Conservation (phyloP, 1,140 invertebrate genomes). For the Battus philenor region DNA sequence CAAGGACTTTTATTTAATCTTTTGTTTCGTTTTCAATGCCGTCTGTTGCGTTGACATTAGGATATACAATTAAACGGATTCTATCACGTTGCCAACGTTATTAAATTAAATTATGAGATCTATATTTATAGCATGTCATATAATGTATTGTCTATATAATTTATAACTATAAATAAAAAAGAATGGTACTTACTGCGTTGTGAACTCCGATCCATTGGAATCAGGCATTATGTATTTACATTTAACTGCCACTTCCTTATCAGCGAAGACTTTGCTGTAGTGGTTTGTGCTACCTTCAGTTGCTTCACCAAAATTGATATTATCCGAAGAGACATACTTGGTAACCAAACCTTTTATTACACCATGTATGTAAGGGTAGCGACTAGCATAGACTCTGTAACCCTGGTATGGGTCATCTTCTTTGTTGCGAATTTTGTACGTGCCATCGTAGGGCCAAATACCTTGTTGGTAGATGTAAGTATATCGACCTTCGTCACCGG, state of each 20-base stretch:
- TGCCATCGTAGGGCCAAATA: conserved; percentile 63
- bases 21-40: conserved; percentile 7
- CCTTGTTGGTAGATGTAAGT: conserved; percentile 57
- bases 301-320: conserved; percentile 50
- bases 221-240: conserved; percentile 40
- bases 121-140: too few species aligned
- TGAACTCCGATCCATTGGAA: conserved; percentile 33
- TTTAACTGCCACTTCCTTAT: conserved; percentile 47
- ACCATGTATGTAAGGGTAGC: conserved; percentile 53
- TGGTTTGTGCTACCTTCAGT: conserved; percentile 35
- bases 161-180: too few species aligned
- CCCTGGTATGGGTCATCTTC: conserved; percentile 47
- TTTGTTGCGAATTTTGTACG: conserved; percentile 62
- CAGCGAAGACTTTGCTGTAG: conserved; percentile 33
- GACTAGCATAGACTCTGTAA: conserved; percentile 44
- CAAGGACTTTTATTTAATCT: conserved; percentile 10
- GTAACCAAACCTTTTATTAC: conserved; percentile 42
- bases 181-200: conserved; percentile 47
- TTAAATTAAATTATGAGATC: background rate
- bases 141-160: too few species aligned
- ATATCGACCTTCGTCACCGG: conserved; percentile 74
- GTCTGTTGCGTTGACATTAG: conserved; percentile 10
- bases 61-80: conserved; percentile 3
- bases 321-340: conserved; percentile 46
- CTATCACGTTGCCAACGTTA: conserved; percentile 2